Conservation (phyloP, 2,888 invertebrate genomes). For the Spisula subtruncata region DNA sequence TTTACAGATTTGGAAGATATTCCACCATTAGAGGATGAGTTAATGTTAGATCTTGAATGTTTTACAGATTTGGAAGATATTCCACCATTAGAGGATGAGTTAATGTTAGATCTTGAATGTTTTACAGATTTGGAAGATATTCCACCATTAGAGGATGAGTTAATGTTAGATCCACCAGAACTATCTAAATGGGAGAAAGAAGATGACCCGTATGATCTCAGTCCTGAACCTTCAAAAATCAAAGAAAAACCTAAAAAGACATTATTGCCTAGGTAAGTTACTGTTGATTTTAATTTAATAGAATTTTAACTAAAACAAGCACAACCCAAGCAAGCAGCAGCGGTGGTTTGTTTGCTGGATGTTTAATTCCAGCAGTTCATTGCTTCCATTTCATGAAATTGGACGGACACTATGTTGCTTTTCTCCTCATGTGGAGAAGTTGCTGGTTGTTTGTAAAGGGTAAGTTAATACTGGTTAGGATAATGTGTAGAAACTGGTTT, state of each 20-base stretch:
- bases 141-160: conserved; percentile 70
- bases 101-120: neutral
- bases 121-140: conserved; percentile 57
- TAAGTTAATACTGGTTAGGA: too few relatives aligned
- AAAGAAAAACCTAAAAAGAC: conserved; percentile 69
- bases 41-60: neutral
- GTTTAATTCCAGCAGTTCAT: too few relatives aligned
- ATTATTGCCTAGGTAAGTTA: conserved; percentile 72
- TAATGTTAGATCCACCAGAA: conserved; percentile 90
- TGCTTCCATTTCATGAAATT: too few relatives aligned
- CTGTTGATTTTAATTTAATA: neutral
- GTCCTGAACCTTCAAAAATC: conserved; percentile 59
- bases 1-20: conserved; percentile 57
- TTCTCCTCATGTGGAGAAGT: too few relatives aligned
- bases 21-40: conserved; percentile 53
- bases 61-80: conserved; percentile 57
- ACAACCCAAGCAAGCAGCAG: too few relatives aligned
- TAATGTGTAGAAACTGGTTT: too few relatives aligned
- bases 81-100: conserved; percentile 53
- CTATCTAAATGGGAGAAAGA: conserved; percentile 94
- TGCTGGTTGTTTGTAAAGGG: too few relatives aligned
- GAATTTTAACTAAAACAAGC: too few relatives aligned
- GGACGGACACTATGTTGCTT: too few relatives aligned
- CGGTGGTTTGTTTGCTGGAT: too few relatives aligned
- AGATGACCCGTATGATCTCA: conserved; percentile 70